Evolutionary conservation across 2,797 vertebrate species (phyloP), one percentile per base, ranked within the genome.

Genomic region (Psittacula derbiana): DNA sequence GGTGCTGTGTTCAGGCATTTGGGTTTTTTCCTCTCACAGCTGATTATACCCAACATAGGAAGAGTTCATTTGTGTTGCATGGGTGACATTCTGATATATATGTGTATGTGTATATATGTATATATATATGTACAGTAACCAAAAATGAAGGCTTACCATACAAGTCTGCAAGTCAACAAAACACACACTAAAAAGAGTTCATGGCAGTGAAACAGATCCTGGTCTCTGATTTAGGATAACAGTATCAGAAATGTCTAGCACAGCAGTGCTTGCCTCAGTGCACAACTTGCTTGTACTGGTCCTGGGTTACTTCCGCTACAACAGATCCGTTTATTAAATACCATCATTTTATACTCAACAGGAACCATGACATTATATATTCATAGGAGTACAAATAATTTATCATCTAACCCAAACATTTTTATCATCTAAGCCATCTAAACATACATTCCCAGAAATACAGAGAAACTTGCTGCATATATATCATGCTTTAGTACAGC

Each of bases 21-120:
- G 17, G 9, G 1, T 4, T 43, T 58, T 44, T 41, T 10, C 2
- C 2, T 6, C 55, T 20, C 30, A 3, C 14, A 18, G 49, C 1
- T 74, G n/a, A 27, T 76, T 55, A 44, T 16, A 50, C 30, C 53
- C 21, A 40, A 14, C 36, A 17, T 7, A 64, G 44, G n/a, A 58
- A 72, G 31, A 36, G 23, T 50, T 83, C 7, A 47, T 47, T 53
- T 79, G 28, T 18, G 15, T 47, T 65, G 18, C 52, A 55, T 28
- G 52, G 16, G 18, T 5, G 23, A 30, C n/a, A 27, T 40, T 66
- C 38, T 46, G 30, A 9, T 40, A 30, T 17, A 15, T 24, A 8
- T 13, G 36, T 12, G 5, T 38, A 11, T 38, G 36, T 38, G 36
- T 38, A 11, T 38, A 10, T 36, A 10, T 36, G 9, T 36, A 36